Base-by-base conservation (phyloP, 1,140 invertebrate genomes). In the Theocolax elegans region DNA sequence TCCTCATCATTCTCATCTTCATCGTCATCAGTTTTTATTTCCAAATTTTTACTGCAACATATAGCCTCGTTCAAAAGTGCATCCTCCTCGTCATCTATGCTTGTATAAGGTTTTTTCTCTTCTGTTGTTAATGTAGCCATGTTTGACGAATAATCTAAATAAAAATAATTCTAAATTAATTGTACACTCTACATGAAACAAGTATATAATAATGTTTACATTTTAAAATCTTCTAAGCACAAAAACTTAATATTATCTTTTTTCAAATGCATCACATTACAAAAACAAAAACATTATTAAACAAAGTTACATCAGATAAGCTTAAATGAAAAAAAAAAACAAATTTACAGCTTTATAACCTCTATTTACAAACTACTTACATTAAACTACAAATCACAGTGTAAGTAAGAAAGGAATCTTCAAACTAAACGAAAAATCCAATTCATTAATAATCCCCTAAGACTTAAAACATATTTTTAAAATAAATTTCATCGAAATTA, bases 41-140 rank as follows among this genome's bases (percentile, higher is more conserved):
- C 53, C 56, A 23, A 71, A 51, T 49, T 75, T 62, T 58, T 66
- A 29, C 64, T 72, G 35, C 70, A 72, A 19, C 72, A 77, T 40
- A 81, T 72, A 4, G 74, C 76, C 63, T 79, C 77, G 17, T 81
- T 73, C 9, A 81, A 48, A 8, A 81, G 63, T 9, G 74, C 75
- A 69, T 81, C 78, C 1, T 81, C 79, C 46, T 80, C 79, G 13
- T 75, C 72, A 19, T 71, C 64, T 31, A 63, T 17, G 54, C 6
- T 23, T 10, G 40, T 19, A 44, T 35, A 71, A 13, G 69, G 13
- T 17, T 60, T 64, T 35, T 17, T 17, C 3, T 64, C 54, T 59
- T 71, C 62, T 17, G 49, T 71, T 3, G 35, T 13, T 0, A 48
- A 31, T 21, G 66, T 15, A 51, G 67, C 59, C 67, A 69, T 69